Percentiles rank a stretch among this genome's conserved stretches.
These are phyloP conservation scores for Tillus elongatus DNA, from an alignment of 2,888 invertebrate species.

Conservation along the genomic window DNA sequence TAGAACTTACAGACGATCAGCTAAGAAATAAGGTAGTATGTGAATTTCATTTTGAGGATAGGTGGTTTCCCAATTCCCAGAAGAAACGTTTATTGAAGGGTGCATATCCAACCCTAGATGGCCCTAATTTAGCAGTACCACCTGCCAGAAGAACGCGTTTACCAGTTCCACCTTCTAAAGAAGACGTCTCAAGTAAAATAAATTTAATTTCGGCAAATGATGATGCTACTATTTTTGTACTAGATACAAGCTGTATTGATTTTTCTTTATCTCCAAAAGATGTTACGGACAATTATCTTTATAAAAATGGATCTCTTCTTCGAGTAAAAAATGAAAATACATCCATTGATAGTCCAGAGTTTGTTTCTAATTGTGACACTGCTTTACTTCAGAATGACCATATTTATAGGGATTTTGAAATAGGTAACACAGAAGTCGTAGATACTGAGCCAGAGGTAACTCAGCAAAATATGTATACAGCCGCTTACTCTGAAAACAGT, in stretches of 20 bases:
- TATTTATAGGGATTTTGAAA: neutral
- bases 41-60: conserved; percentile 50
- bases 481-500: no score
- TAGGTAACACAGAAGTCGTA: no score
- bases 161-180: no score
- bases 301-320: conserved; percentile 33
- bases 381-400: neutral
- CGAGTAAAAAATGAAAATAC: conserved; percentile 14
- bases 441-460: no score
- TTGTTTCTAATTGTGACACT: neutral
- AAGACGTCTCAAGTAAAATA: neutral
- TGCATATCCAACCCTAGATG: conserved; percentile 48
- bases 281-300: conserved; percentile 31
- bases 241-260: conserved; percentile 28
- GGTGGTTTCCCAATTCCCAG: conserved; percentile 46
- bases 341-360: neutral
- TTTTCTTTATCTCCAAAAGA: conserved; percentile 18
- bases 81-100: conserved; percentile 47
- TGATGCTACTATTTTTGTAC: conserved; percentile 34
- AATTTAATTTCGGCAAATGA: conserved; percentile 33
- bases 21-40: conserved; percentile 53
- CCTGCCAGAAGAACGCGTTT: no score
- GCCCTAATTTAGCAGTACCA: conserved; percentile 19
- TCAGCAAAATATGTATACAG: no score
- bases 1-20: conserved; percentile 48